These are phyloP conservation scores for human (Homo sapiens) DNA, from an alignment of 2,113 vertebrate species.

Conservation along the genomic window GRCh38 chr17:9521501-9522000, in stretches of 20 bases:
- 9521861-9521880: background rate
- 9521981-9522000: slow-evolving; percentile 14
- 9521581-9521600: background rate
- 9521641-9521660: background rate
- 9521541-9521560: background rate
- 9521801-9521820: slow-evolving; percentile 8
- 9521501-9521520: rapidly evolving
- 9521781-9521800: background rate
- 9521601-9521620: background rate
- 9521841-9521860: background rate
- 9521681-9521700: background rate
- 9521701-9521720: background rate
- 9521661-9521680: background rate
- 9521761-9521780: background rate
- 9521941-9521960: background rate
- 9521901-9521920: background rate
- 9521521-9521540: background rate
- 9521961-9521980: background rate
- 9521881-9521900: background rate
- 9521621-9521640: background rate
- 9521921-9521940: background rate
- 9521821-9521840: background rate
- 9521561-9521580: background rate
- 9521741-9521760: background rate
- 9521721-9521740: background rate